Evolutionary conservation across 2,797 vertebrate species (phyloP).

Genomic region (Pseudocheirus occidentalis): DNA sequence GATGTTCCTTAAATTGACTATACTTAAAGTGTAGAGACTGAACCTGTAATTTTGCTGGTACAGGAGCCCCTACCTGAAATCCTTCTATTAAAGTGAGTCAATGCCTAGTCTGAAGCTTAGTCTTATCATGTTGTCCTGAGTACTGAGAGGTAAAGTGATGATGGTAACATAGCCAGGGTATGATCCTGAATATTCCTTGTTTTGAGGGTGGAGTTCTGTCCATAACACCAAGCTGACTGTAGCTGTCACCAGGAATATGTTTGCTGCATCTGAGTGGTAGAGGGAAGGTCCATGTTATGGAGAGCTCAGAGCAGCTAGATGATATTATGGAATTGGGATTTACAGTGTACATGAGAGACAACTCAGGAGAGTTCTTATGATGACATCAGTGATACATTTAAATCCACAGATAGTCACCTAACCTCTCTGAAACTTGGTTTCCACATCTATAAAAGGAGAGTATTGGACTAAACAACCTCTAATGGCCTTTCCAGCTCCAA

Average conservation of each 20-base stretch:
- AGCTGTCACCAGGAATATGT: slow-evolving; percentile 12
- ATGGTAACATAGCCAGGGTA: background rate
- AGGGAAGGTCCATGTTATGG: slow-evolving; percentile 17
- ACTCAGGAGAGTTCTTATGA: slow-evolving; percentile 23
- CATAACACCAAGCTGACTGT: background rate
- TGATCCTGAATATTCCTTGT: background rate
- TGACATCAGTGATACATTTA: slow-evolving; percentile 9
- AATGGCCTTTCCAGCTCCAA: background rate
- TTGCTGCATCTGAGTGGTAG: background rate
- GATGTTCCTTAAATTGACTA: background rate
- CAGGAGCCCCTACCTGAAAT: background rate
- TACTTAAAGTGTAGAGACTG: background rate
- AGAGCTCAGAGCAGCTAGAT: slow-evolving; percentile 10
- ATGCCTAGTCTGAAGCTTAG: background rate
- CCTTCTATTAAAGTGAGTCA: background rate
- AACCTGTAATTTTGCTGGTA: background rate
- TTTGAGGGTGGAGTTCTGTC: background rate
- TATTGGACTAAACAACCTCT: background rate
- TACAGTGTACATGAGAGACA: slow-evolving; percentile 54
- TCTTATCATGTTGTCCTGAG: background rate
- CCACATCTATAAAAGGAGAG: background rate
- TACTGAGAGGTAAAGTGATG: background rate
- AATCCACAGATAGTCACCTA: slow-evolving; percentile 21
- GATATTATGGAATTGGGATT: slow-evolving; percentile 60
- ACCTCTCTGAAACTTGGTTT: background rate